These are phyloP conservation scores for Dasyprocta punctata DNA, from an alignment of 2,113 vertebrate genomes.

Conservation along the genomic window DNA sequence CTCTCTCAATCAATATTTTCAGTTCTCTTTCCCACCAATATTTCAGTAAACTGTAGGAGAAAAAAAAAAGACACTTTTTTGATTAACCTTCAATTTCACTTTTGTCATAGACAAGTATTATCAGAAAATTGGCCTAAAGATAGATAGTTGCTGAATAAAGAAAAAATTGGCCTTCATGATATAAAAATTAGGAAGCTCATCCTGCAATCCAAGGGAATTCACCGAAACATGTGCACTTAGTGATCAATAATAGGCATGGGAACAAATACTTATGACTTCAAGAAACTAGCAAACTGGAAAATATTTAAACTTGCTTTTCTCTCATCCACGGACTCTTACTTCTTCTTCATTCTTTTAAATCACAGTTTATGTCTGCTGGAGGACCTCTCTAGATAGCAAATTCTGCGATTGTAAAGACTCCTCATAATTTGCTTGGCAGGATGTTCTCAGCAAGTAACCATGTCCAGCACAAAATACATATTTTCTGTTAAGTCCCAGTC, in stretches of 20 bases:
- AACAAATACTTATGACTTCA: neutral
- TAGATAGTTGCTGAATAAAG: constrained; percentile 25
- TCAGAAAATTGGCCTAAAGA: constrained; percentile 46
- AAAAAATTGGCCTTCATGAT: constrained; percentile 28
- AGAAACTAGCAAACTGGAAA: neutral
- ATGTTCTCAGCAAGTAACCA: neutral
- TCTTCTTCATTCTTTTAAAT: neutral
- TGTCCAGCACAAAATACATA: neutral
- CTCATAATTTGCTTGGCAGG: neutral
- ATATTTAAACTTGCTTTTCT: neutral
- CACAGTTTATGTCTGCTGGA: neutral
- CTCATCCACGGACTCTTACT: neutral
- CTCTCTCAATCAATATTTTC: neutral
- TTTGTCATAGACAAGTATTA: constrained; percentile 40
- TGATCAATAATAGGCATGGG: neutral
- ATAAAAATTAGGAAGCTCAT: constrained; percentile 41
- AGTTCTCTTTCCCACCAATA: neutral
- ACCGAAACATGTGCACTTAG: neutral
- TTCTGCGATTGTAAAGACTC: neutral
- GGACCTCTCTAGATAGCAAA: neutral
- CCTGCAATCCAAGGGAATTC: constrained; percentile 18
- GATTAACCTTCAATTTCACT: constrained; percentile 49
- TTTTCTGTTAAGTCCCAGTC: neutral
- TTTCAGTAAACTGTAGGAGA: neutral
- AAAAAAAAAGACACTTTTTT: constrained; percentile 9